These are phyloP conservation scores for Caenorhabditis sp. DNA, from an alignment of 2,888 invertebrate genomes.

Conservation along the genomic window DNA sequence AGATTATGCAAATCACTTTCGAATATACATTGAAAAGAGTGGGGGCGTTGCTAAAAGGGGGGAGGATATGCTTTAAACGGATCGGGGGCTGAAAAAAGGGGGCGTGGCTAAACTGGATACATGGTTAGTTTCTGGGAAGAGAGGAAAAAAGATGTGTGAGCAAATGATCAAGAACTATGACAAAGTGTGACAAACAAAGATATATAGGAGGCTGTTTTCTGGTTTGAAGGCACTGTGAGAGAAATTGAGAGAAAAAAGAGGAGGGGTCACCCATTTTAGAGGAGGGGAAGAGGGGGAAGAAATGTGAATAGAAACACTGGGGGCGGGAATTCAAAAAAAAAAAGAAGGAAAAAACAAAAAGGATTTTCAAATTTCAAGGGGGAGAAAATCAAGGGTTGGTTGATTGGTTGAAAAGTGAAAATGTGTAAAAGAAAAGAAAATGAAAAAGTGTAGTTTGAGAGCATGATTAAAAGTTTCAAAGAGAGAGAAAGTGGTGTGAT, in stretches of 20 bases:
- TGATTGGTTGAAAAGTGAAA: conserved; percentile 17
- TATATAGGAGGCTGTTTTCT: background rate
- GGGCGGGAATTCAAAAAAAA: background rate
- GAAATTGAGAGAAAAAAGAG: conserved; percentile 1
- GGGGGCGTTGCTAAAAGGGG: conserved; percentile 11
- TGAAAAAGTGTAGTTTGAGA: background rate
- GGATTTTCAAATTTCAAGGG: background rate
- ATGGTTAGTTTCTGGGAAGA: background rate
- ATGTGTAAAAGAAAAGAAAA: conserved; percentile 3
- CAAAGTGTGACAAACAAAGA: conserved; percentile 21
- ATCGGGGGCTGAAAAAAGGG: conserved; percentile 8
- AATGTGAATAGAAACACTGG: background rate
- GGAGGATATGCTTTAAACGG: conserved; percentile 6
- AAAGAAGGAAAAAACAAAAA: background rate
- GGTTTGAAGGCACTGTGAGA: conserved; percentile 40
- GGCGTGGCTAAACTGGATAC: conserved; percentile 9
- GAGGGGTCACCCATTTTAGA: conserved; percentile 29
- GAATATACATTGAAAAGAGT: conserved; percentile 32
- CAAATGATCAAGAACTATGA: conserved; percentile 38
- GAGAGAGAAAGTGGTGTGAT: conserved; percentile 25
- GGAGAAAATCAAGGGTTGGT: background rate
- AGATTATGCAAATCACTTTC: conserved; percentile 13
- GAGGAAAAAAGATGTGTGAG: conserved; percentile 13
- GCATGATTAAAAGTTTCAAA: background rate
- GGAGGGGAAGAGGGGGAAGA: conserved; percentile 8